These are phyloP conservation scores for Drosophila nannoptera DNA, from an alignment of 1,140 invertebrate genomes.

Conservation along the genomic window DNA sequence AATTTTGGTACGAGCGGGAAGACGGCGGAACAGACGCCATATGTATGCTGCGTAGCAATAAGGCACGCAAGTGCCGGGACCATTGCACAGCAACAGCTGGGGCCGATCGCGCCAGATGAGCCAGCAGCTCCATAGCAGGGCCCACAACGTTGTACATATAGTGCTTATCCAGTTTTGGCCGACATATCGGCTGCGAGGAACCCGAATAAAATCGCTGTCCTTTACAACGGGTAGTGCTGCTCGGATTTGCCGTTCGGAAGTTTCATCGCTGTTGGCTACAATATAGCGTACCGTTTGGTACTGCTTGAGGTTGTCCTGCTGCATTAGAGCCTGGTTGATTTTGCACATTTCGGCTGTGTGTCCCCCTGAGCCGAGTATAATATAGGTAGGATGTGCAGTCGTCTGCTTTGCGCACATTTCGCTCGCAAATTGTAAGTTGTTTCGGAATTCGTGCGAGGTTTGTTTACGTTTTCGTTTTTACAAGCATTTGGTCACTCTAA, in stretches of 20 bases:
- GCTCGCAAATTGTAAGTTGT: neutral
- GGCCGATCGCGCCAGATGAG: constrained; percentile 86
- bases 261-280: constrained; percentile 87
- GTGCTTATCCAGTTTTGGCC: constrained; percentile 91
- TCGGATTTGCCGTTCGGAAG: constrained; percentile 81
- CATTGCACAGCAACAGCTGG: constrained; percentile 93
- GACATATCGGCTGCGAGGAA: constrained; percentile 92
- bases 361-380: constrained; percentile 84
- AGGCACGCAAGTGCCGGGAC: constrained; percentile 96
- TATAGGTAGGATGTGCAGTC: constrained; percentile 75
- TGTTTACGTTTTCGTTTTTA: constrained; percentile 20
- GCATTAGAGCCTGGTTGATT: constrained; percentile 81
- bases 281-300: constrained; percentile 83
- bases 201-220: constrained; percentile 76
- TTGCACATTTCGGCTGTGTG: constrained; percentile 94
- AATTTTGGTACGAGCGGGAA: constrained; percentile 84
- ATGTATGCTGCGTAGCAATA: constrained; percentile 87
- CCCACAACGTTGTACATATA: constrained; percentile 87
- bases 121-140: constrained; percentile 84
- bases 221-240: constrained; percentile 80
- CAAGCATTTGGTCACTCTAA: constrained; percentile 5
- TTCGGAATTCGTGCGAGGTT: neutral
- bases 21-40: constrained; percentile 83
- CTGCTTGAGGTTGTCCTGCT: constrained; percentile 80
- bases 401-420: neutral